phyloP scores from a whole-genome alignment of 2,113 vertebrate species.

The Bufo bufo region DNA sequence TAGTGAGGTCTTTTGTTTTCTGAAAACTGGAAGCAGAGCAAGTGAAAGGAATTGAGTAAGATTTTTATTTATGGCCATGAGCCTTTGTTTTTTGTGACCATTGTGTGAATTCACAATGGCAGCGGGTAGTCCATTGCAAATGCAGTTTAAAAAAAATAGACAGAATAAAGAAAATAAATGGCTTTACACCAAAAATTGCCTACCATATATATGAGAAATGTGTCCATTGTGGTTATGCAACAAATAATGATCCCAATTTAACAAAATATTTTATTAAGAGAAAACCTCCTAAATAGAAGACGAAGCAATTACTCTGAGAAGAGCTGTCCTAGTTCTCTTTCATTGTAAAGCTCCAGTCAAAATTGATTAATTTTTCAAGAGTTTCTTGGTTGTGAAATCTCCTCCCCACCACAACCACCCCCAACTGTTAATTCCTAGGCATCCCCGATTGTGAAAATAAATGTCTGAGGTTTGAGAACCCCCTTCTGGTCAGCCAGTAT shows the following conservation, averaged over 20 bases:
- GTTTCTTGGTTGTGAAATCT: neutral
- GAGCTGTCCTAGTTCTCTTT: neutral
- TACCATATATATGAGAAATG: neutral
- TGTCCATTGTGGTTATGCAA: neutral
- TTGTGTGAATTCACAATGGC: constrained; percentile 67
- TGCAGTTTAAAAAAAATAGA: neutral
- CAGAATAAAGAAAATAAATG: neutral
- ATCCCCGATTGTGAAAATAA: neutral
- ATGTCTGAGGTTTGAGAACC: neutral
- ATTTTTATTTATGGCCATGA: constrained; percentile 62
- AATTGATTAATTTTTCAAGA: neutral
- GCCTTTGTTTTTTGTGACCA: constrained; percentile 64
- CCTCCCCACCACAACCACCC: neutral
- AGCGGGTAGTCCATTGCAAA: constrained; percentile 62
- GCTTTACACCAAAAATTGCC: neutral
- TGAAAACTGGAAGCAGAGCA: constrained; percentile 65
- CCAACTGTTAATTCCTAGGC: neutral
- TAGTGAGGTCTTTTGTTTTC: constrained; percentile 68
- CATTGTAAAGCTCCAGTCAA: neutral
- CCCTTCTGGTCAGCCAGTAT: neutral
- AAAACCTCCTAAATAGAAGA: neutral
- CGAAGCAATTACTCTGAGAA: neutral
- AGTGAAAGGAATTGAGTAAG: constrained; percentile 64
- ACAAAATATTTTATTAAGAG: neutral
- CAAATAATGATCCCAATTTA: neutral